A percentile compares a stretch with the other conserved stretches of the same genome.
These are phyloP conservation scores for Cryptus armator DNA, from an alignment of 2,888 invertebrate species.

Conservation along the genomic window DNA sequence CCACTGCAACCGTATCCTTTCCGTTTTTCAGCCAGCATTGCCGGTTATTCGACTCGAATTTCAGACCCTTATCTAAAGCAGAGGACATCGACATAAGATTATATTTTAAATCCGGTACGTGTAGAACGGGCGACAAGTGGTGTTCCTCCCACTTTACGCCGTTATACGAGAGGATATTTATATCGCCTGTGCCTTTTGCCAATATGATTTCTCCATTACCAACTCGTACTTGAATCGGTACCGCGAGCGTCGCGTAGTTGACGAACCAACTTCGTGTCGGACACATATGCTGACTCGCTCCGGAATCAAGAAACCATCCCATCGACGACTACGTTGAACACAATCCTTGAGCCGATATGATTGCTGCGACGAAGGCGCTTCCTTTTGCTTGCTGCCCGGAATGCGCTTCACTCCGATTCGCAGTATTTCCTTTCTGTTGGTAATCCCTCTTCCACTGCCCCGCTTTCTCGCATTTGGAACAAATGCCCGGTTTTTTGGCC, in stretches of 20 bases:
- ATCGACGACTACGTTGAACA: neutral
- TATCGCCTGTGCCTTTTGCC: neutral
- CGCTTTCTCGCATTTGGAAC: conserved; percentile 62
- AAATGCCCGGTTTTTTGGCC: conserved; percentile 39
- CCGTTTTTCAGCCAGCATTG: conserved; percentile 35
- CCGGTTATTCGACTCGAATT: conserved; percentile 23
- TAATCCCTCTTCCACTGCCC: conserved; percentile 59
- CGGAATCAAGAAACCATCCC: conserved; percentile 44
- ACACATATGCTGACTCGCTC: conserved; percentile 52
- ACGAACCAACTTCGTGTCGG: conserved; percentile 18
- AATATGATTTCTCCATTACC: conserved; percentile 20
- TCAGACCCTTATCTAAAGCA: conserved; percentile 60
- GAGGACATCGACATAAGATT: conserved; percentile 55
- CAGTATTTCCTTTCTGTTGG: neutral
- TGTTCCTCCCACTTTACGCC: conserved; percentile 57
- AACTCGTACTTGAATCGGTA: neutral
- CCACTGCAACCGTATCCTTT: conserved; percentile 42
- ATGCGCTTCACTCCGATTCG: neutral
- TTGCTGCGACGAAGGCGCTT: neutral
- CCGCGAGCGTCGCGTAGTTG: neutral
- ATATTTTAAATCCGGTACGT: conserved; percentile 52
- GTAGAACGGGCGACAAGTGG: conserved; percentile 52
- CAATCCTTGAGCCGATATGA: neutral
- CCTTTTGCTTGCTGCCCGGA: neutral
- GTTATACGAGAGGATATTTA: neutral